phyloP scores from a whole-genome alignment of 37 sponge, comb jelly and placozoan species.

The Halisarca cf. caerulea region DNA sequence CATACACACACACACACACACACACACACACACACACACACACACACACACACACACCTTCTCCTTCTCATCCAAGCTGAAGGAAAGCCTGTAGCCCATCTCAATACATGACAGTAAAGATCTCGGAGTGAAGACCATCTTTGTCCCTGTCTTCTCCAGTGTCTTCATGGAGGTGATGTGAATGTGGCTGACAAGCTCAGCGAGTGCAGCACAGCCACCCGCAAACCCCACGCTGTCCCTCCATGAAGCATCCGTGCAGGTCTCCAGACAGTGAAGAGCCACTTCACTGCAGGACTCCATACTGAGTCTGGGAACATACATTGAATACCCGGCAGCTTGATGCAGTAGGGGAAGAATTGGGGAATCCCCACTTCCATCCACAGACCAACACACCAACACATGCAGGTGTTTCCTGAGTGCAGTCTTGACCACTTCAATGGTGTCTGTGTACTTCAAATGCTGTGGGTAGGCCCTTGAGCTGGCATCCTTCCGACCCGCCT shows the following conservation, averaged over 20 bases:
- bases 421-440: not conserved
- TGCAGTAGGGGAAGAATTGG: not conserved
- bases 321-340: conserved; percentile 15
- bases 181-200: conserved; percentile 1
- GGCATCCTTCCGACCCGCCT: not conserved
- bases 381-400: conserved; percentile 57
- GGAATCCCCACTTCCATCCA: no score
- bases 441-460: conserved; percentile 16
- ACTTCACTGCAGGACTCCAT: conserved; percentile 59
- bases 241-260: conserved; percentile 16
- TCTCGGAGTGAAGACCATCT: not conserved
- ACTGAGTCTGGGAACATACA: conserved; percentile 38
- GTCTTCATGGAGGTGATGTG: not conserved
- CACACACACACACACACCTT: conserved; percentile 2
- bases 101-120: not conserved
- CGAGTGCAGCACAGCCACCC: not conserved
- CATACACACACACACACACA: not conserved
- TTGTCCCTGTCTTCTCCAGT: no score
- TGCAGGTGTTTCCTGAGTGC: conserved; percentile 38
- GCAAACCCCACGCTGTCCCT: not conserved
- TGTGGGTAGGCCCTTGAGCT: conserved; percentile 26
- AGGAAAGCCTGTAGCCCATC: not conserved
- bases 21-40: not conserved
- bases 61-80: not conserved
- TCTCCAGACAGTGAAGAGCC: conserved; percentile 61